phyloP scores from a whole-genome alignment of 2,797 vertebrate species.

The Falco novaeseelandiae region DNA sequence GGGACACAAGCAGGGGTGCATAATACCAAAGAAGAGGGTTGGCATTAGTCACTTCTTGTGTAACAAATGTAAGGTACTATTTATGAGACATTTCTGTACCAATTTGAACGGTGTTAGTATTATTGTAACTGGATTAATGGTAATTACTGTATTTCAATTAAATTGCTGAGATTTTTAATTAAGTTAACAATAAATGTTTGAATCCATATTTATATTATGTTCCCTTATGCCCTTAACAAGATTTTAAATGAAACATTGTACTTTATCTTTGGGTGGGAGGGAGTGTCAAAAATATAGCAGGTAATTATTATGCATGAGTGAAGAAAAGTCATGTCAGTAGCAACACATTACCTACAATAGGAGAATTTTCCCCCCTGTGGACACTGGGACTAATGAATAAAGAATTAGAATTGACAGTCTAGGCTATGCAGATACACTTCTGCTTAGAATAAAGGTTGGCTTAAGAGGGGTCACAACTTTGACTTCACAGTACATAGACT shows the following conservation, averaged over 20 bases:
- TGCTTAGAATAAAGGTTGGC: background rate
- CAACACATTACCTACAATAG: background rate
- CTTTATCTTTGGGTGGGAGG: background rate
- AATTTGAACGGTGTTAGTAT: background rate
- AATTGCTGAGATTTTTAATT: background rate
- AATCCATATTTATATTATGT: background rate
- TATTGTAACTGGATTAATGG: background rate
- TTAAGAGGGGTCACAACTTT: background rate
- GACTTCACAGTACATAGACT: background rate
- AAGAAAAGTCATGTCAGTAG: background rate
- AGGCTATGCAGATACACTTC: background rate
- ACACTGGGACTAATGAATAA: background rate
- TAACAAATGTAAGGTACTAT: background rate
- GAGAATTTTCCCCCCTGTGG: background rate
- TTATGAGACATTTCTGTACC: background rate
- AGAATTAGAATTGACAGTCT: background rate
- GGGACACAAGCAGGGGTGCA: background rate
- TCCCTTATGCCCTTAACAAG: background rate
- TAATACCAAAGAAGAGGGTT: background rate
- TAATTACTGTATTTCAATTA: background rate
- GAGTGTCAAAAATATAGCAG: background rate
- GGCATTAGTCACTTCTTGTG: background rate
- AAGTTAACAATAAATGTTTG: background rate
- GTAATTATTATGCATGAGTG: background rate
- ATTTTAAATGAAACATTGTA: background rate